These are phyloP conservation scores for Myocastor coypus DNA, from an alignment of 2,113 vertebrate species.

Conservation along the genomic window DNA sequence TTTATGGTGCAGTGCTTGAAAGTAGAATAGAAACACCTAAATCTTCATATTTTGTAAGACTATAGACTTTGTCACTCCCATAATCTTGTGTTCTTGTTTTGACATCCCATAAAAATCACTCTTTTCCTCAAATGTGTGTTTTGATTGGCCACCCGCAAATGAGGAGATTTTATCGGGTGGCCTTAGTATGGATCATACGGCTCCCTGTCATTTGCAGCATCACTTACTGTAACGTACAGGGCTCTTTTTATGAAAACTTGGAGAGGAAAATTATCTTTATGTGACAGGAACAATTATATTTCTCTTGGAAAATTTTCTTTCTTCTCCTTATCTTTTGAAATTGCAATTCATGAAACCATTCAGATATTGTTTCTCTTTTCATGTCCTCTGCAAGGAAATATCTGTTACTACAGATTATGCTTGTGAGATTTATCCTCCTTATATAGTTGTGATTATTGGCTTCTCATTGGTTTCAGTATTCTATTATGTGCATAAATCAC, in stretches of 20 bases:
- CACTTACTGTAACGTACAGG: background rate
- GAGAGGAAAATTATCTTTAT: background rate
- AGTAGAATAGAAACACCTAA: background rate
- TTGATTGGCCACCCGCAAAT: background rate
- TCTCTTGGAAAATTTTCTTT: background rate
- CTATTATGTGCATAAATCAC: background rate
- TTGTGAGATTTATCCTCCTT: background rate
- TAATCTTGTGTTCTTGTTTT: background rate
- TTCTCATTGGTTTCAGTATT: background rate
- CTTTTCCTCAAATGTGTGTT: background rate
- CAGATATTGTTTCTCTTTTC: constrained; percentile 2
- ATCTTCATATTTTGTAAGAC: background rate
- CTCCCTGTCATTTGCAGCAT: background rate
- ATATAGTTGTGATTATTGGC: background rate
- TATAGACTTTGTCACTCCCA: background rate
- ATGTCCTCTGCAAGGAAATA: background rate
- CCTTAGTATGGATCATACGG: too few species aligned
- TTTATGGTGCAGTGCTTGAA: background rate
- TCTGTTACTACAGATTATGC: background rate
- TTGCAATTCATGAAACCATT: background rate
- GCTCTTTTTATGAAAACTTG: background rate
- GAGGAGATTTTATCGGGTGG: background rate
- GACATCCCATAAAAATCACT: background rate
- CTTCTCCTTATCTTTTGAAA: background rate
- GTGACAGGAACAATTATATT: background rate